Base-by-base conservation (phyloP, 1,140 invertebrate genomes). In the Panagrolaimus sp. region DNA sequence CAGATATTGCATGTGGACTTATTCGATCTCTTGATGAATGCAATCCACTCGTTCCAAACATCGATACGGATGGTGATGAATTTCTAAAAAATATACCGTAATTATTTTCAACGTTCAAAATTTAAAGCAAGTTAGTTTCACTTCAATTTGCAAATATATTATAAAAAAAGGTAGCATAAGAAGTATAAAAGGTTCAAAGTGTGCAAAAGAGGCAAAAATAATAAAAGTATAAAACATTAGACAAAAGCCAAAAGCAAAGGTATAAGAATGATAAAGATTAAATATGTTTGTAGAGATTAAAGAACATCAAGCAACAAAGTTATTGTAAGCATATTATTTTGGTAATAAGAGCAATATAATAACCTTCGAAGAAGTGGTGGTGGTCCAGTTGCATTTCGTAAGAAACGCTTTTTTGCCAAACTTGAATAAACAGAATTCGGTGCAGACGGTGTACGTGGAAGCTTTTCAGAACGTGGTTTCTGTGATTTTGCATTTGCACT, bases 31-130 rank as follows among this genome's bases (percentile, higher is more conserved):
- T 42, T 7, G 73, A 68, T 11, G 71, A 73, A 48, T 68, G 47
- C 20, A 78, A 61, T 31, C 64, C 45, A 9, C 70, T 20, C 16
- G 67, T 53, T 27, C 61, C 47, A 63, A 81, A 80, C 78, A 82
- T 82, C 27, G 78, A 76, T 9, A 83, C 81, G 14, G 79, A 81
- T 27, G 79, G 79, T 13, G 79, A 81, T 4, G 79, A 81, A 53
- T 81, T 81, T 64, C 79, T 81, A 64, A 57, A 81, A 80, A 48
- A n/a, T n/a, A n/a, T n/a, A n/a, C n/a, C n/a, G n/a, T n/a, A n/a
- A n/a, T n/a, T n/a, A n/a, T n/a, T n/a, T n/a, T n/a, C n/a, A n/a
- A n/a, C n/a, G n/a, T n/a, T n/a, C n/a, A n/a, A n/a, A n/a, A n/a
- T n/a, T n/a, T n/a, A n/a, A n/a, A n/a, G n/a, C n/a, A n/a, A n/a